These are phyloP conservation scores for Dioctria rufipes DNA, from an alignment of 2,888 invertebrate genomes.

Conservation along the genomic window DNA sequence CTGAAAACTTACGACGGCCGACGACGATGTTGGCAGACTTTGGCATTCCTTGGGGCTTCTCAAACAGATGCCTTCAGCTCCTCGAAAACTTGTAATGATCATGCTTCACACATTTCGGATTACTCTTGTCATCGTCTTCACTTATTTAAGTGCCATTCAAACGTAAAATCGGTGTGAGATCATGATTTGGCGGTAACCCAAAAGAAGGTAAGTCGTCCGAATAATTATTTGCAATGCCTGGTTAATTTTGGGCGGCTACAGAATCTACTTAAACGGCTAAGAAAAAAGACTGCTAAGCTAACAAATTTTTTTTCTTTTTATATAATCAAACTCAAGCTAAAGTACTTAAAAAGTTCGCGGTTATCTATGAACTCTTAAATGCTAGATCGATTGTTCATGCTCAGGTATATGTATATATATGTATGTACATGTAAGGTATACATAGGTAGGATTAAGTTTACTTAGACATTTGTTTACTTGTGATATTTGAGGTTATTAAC, in stretches of 20 bases:
- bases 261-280: too few relatives aligned
- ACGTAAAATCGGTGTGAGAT: not conserved
- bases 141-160: constrained; percentile 4
- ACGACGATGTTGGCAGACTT: constrained; percentile 3
- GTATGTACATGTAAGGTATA: too few relatives aligned
- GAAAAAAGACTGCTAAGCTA: too few relatives aligned
- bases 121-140: constrained; percentile 7
- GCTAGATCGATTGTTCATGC: not conserved
- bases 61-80: not conserved
- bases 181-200: not conserved
- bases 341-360: not conserved
- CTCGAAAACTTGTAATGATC: not conserved
- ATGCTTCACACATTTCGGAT: constrained; percentile 15
- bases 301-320: too few relatives aligned
- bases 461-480: constrained; percentile 25
- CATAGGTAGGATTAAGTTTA: constrained; percentile 26
- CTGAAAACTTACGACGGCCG: constrained; percentile 7
- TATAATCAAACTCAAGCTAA: too few relatives aligned
- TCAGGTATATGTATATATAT: too few relatives aligned
- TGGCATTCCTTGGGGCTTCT: constrained; percentile 24
- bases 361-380: not conserved
- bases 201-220: not conserved
- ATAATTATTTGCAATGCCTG: too few relatives aligned
- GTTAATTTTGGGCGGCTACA: too few relatives aligned
- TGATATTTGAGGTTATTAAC: constrained; percentile 31